These are phyloP conservation scores for Erythrocercus mccallii DNA, from an alignment of 2,113 vertebrate species.

Conservation along the genomic window DNA sequence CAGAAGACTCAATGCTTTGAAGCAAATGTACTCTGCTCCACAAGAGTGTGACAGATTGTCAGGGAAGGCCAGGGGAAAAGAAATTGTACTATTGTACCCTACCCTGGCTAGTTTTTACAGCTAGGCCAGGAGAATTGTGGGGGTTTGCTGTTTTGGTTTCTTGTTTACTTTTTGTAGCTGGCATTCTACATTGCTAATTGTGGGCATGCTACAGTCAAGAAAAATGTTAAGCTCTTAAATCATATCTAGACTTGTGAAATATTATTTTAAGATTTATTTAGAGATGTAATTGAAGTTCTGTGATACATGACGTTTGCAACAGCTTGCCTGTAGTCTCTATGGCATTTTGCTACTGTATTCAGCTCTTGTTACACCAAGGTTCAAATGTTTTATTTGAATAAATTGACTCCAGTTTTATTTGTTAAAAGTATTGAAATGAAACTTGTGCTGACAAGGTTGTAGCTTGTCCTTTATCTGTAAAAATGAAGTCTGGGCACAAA, in stretches of 20 bases:
- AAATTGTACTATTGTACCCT: not conserved
- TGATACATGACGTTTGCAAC: not conserved
- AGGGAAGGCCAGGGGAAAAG: not conserved
- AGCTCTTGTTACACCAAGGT: not conserved
- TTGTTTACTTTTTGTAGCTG: not conserved
- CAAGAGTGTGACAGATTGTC: not conserved
- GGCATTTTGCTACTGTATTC: not conserved
- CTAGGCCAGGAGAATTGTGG: not conserved
- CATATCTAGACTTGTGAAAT: not conserved
- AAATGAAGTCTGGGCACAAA: not conserved
- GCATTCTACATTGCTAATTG: not conserved
- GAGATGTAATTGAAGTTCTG: not conserved
- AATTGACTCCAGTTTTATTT: not conserved
- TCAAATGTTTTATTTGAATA: not conserved
- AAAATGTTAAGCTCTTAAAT: not conserved
- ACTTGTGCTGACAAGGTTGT: not conserved
- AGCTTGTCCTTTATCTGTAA: not conserved
- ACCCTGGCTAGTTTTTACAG: not conserved
- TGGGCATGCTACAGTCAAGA: not conserved
- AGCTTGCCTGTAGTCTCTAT: not conserved
- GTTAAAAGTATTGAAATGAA: not conserved
- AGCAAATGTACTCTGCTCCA: not conserved
- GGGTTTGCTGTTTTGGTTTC: not conserved
- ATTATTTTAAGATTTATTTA: not conserved
- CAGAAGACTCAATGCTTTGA: not conserved